Evolutionary conservation across 2,113 vertebrate species (phyloP), one percentile per base, ranked within the genome.

Genomic region (Etheostoma cragini): DNA sequence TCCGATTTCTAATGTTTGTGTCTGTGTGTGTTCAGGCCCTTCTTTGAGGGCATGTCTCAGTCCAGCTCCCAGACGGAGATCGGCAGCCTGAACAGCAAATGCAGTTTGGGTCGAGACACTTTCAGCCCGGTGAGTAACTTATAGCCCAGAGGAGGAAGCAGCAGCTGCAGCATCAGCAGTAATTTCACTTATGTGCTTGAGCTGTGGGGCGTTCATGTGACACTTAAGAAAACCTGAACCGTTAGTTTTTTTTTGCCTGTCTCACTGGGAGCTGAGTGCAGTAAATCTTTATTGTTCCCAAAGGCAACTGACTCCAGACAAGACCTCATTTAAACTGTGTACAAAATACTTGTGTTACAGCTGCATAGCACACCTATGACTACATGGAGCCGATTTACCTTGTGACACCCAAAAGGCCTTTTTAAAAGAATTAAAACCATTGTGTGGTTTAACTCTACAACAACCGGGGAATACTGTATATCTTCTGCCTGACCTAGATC

Each of bases 1-100:
- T 33, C 10, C 4, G 16, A 21, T 60, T 50, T 30, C 26, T 56
- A 35, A 0, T 56, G 22, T 66, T 1, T 56, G 7, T 61, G 30
- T 67, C 1, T 56, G 5, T 30, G 5, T 71, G 38, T 24, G 0
- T 80, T 21, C 82, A 98, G 97, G 93, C 97, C 97, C 0, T 98
- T 97, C 94, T 98, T 98, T 22, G 97, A 98, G 88, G 97, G 96
- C 5, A 97, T 98, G 95, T 98, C 97, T 1, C 97, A 98, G 95
- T 98, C 97, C 65, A 98, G 97, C 90, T 98, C 97, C 0, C 97
- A 98, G 95, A 97, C 97, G 0, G 97, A 98, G 95, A 97, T 98
- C 22, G 97, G 96, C 87, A 98, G 97, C 75, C 93, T 98, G 86
- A 97, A 97, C 94, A 97, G 97, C 89, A 97, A 97, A 94, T 96